phyloP scores from a whole-genome alignment of 2,888 invertebrate species.

The Apodemia zela region DNA sequence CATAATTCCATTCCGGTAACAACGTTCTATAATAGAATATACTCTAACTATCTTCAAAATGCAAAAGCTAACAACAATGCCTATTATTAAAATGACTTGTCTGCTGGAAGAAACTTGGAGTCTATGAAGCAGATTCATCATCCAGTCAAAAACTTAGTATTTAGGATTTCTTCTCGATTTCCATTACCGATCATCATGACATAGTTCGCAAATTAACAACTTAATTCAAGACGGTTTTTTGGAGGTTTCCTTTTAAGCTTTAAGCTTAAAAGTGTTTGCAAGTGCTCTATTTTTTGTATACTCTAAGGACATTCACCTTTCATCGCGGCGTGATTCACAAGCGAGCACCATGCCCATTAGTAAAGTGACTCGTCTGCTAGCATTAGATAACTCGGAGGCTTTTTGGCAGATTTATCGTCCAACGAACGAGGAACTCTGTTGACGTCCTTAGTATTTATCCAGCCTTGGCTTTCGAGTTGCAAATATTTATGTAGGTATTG shows the following conservation, averaged over 20 bases:
- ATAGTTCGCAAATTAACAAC: not conserved
- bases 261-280: not conserved
- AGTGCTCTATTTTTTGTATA: not conserved
- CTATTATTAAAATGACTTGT: too few species aligned
- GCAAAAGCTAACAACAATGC: too few species aligned
- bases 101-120: too few species aligned
- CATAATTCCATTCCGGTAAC: too few species aligned
- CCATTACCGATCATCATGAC: too few species aligned
- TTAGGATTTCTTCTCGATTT: too few species aligned
- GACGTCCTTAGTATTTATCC: not conserved
- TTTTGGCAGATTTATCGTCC: conserved; percentile 31
- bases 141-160: too few species aligned
- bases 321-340: conserved; percentile 68
- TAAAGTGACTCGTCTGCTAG: conserved; percentile 33
- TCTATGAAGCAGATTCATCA: too few species aligned
- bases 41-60: too few species aligned
- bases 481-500: too few species aligned
- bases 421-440: conserved; percentile 24
- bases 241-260: not conserved
- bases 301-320: conserved; percentile 40
- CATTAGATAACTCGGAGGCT: conserved; percentile 28
- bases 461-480: too few species aligned
- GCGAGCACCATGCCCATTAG: conserved; percentile 36
- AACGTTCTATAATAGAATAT: too few species aligned
- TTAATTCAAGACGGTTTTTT: not conserved